These are phyloP conservation scores for Synaphobranchus kaupii DNA, from an alignment of 2,797 vertebrate genomes.

Conservation along the genomic window DNA sequence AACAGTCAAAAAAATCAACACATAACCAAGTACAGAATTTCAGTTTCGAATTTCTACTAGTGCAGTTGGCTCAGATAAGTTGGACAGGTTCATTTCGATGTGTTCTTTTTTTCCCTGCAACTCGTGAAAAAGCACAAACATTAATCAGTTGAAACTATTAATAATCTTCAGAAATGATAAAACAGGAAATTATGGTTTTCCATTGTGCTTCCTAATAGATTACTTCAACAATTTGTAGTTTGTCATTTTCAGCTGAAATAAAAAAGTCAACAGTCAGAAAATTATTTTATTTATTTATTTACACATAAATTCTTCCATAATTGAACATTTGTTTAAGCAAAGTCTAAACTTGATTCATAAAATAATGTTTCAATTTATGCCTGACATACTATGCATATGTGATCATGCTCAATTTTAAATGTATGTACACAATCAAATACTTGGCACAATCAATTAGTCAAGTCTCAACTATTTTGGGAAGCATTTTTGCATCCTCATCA, in stretches of 20 bases:
- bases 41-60: neutral
- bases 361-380: neutral
- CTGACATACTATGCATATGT: neutral
- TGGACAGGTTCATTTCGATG: neutral
- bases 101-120: neutral
- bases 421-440: neutral
- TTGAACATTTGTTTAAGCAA: neutral
- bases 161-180: neutral
- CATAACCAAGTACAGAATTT: neutral
- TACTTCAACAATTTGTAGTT: neutral
- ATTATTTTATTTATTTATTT: neutral
- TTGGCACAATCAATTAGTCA: conserved; percentile 1
- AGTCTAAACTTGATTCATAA: neutral
- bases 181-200: neutral
- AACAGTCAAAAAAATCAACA: neutral
- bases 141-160: neutral
- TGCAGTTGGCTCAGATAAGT: neutral
- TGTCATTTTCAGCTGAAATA: neutral
- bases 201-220: neutral
- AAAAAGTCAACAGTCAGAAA: neutral
- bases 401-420: neutral
- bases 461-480: neutral
- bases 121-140: neutral
- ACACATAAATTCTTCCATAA: neutral
- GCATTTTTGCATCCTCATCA: neutral